These are phyloP conservation scores for Prionailurus viverrinus DNA, from an alignment of 2,113 vertebrate species.

Conservation along the genomic window DNA sequence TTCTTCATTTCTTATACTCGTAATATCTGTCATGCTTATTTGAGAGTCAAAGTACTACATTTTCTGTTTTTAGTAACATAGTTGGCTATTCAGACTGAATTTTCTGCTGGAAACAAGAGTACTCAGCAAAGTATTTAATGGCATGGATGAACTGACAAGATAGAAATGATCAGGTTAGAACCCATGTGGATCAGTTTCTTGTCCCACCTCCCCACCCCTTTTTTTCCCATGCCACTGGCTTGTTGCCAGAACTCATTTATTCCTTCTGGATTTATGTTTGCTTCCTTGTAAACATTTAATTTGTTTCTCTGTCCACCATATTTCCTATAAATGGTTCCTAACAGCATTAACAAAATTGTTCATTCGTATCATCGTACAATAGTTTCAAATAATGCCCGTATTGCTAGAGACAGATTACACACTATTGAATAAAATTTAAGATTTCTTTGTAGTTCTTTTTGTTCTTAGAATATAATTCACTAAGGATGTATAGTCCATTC, in stretches of 20 bases:
- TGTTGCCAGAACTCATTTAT: slow-evolving; percentile 12
- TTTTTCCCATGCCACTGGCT: not conserved
- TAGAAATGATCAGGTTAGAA: not conserved
- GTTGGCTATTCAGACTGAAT: not conserved
- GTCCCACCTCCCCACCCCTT: not conserved
- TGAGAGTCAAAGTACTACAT: not conserved
- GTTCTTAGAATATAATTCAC: slow-evolving; percentile 42
- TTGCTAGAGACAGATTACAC: not conserved
- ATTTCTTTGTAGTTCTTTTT: slow-evolving; percentile 20
- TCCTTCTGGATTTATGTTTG: slow-evolving; percentile 57
- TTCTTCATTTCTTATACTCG: slow-evolving; percentile 27
- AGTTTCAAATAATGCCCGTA: slow-evolving; percentile 45
- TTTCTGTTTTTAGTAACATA: slow-evolving; percentile 15
- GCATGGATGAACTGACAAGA: not conserved
- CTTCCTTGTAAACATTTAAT: slow-evolving; percentile 36
- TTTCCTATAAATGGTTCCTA: slow-evolving; percentile 48
- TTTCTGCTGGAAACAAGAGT: slow-evolving; percentile 40
- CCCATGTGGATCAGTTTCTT: not conserved
- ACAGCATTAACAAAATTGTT: slow-evolving; percentile 41
- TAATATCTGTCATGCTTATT: slow-evolving; percentile 47
- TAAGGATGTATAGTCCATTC: not conserved
- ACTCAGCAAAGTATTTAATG: slow-evolving; percentile 42
- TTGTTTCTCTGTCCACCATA: slow-evolving; percentile 15
- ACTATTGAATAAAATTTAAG: slow-evolving; percentile 33
- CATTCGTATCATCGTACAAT: slow-evolving; percentile 37